phyloP scores from a whole-genome alignment of 2,113 vertebrate genomes.

The Microtus pennsylvanicus region DNA sequence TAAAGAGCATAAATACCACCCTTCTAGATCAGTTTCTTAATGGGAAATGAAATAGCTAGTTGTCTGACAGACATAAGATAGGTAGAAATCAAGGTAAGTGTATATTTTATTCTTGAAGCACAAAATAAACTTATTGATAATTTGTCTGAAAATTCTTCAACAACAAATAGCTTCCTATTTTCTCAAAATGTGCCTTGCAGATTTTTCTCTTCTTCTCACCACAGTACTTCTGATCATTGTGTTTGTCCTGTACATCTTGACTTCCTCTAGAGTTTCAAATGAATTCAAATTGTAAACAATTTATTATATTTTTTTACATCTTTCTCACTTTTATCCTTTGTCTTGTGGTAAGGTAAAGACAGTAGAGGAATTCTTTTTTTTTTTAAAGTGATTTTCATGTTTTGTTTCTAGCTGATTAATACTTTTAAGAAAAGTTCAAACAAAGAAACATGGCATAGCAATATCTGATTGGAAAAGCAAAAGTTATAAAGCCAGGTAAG shows the following conservation, averaged over 20 bases:
- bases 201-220: not conserved
- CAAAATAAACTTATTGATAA: not conserved
- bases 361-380: conserved; percentile 7
- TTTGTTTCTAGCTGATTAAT: too few relatives aligned
- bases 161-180: not conserved
- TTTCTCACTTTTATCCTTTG: conserved; percentile 44
- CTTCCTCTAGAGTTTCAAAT: conserved; percentile 38
- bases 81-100: not conserved
- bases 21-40: not conserved
- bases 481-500: too few relatives aligned
- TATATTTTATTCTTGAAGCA: not conserved
- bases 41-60: not conserved
- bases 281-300: conserved; percentile 31
- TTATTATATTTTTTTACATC: not conserved
- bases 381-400: too few relatives aligned
- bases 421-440: too few relatives aligned
- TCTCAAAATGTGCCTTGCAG: not conserved
- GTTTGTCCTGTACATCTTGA: not conserved
- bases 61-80: not conserved
- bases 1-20: not conserved
- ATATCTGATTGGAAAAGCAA: too few relatives aligned
- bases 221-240: not conserved
- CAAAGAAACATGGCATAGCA: too few relatives aligned
- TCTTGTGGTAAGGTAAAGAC: conserved; percentile 30
- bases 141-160: not conserved